Conservation (phyloP, 2,113 vertebrate species). For the Odontesthes bonariensis region DNA sequence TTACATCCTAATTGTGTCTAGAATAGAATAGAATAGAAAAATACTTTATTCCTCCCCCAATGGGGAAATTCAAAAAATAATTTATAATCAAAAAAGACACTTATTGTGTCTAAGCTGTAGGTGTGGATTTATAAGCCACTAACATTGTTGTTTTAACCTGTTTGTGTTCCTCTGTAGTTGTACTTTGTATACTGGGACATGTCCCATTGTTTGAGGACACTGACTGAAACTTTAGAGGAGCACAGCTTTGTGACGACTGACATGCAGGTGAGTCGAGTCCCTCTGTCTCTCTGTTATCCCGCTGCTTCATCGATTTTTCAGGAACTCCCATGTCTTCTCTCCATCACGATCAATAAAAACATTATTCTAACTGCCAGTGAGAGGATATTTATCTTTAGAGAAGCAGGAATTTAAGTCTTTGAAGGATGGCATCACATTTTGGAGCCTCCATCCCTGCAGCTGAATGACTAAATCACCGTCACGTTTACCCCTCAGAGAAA, state of each 20-base stretch:
- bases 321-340: slow-evolving; percentile 14
- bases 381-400: slow-evolving; percentile 1
- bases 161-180: slow-evolving; percentile 67
- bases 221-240: slow-evolving; percentile 80
- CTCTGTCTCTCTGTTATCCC: slow-evolving; percentile 23
- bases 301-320: slow-evolving; percentile 39
- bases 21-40: too few relatives aligned
- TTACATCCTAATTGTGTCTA: too few relatives aligned
- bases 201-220: slow-evolving; percentile 68
- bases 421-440: background rate
- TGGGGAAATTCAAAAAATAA: too few relatives aligned
- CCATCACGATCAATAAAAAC: slow-evolving; percentile 27
- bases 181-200: slow-evolving; percentile 83
- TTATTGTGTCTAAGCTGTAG: too few relatives aligned
- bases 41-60: too few relatives aligned
- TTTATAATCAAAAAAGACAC: too few relatives aligned
- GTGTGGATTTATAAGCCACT: too few relatives aligned
- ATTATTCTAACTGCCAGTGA: slow-evolving; percentile 6
- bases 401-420: background rate
- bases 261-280: slow-evolving; percentile 70
- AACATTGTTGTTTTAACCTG: background rate
- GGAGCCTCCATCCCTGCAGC: background rate
- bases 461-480: background rate
- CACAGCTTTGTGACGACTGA: slow-evolving; percentile 47
- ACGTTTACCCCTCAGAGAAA: slow-evolving; percentile 64